These are phyloP conservation scores for Condylostylus longicornis DNA, from an alignment of 1,140 invertebrate species.

Conservation along the genomic window DNA sequence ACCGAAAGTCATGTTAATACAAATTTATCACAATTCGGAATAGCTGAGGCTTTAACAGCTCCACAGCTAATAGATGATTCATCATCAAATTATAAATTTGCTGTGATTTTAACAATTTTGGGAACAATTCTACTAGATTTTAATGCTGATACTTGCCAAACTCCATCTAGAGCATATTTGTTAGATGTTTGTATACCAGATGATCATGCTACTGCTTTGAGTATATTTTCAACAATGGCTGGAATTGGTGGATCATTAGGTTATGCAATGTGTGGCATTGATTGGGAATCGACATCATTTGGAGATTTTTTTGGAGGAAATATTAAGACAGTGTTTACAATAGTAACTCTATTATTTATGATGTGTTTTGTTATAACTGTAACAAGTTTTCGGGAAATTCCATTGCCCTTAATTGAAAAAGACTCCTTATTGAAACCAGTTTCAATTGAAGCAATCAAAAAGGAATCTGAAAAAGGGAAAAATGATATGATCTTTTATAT, in stretches of 20 bases:
- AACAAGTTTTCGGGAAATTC: slow-evolving; percentile 57
- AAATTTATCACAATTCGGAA: slow-evolving; percentile 7
- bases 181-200: slow-evolving; percentile 62
- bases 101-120: slow-evolving; percentile 60
- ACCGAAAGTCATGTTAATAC: slow-evolving; percentile 2
- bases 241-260: slow-evolving; percentile 69
- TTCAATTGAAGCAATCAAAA: slow-evolving; percentile 29
- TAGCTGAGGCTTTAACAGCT: background rate
- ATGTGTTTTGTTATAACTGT: slow-evolving; percentile 48
- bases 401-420: slow-evolving; percentile 37
- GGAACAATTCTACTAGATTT: slow-evolving; percentile 74
- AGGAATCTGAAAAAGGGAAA: slow-evolving; percentile 28
- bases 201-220: slow-evolving; percentile 64
- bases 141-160: slow-evolving; percentile 72
- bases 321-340: slow-evolving; percentile 55
- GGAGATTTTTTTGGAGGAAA: slow-evolving; percentile 55
- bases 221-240: slow-evolving; percentile 71
- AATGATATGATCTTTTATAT: slow-evolving; percentile 25
- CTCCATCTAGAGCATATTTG: slow-evolving; percentile 65
- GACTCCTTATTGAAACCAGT: slow-evolving; percentile 24
- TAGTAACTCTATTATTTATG: slow-evolving; percentile 56
- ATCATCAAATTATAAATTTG: slow-evolving; percentile 21
- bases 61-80: slow-evolving; percentile 4
- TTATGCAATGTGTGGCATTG: slow-evolving; percentile 62
- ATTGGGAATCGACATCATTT: slow-evolving; percentile 57